A percentile compares a stretch with the other conserved stretches of the same genome.
These are phyloP conservation scores for Steatornis caripensis DNA, from an alignment of 2,113 vertebrate species.

Conservation along the genomic window DNA sequence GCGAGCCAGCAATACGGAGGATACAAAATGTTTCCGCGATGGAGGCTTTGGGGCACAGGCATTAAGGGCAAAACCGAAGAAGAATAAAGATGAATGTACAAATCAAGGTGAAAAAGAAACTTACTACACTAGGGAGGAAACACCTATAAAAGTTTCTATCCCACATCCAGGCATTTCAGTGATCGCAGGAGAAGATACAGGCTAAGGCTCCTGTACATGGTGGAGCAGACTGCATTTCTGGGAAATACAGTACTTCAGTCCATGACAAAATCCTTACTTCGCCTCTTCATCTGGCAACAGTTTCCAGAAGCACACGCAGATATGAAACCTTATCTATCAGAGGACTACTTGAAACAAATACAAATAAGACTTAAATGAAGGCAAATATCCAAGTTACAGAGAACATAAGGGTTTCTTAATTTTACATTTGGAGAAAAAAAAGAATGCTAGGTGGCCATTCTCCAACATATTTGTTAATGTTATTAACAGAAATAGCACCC, in stretches of 20 bases:
- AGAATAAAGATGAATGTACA: neutral
- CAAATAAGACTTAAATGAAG: neutral
- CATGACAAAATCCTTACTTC: neutral
- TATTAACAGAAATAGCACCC: slow-evolving; percentile 31
- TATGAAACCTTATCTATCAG: neutral
- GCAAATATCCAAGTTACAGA: slow-evolving; percentile 12
- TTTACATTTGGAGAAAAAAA: slow-evolving; percentile 21
- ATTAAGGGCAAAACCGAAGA: neutral
- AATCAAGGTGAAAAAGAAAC: neutral
- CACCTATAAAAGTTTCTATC: neutral
- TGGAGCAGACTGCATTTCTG: neutral
- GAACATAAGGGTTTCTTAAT: neutral
- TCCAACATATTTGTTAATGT: slow-evolving; percentile 6
- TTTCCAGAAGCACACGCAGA: neutral
- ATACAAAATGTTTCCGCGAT: neutral
- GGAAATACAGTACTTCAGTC: neutral
- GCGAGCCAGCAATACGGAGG: rapidly evolving
- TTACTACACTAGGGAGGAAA: neutral
- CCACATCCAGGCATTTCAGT: neutral
- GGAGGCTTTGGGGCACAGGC: neutral
- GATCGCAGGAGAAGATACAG: neutral
- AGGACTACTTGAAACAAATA: slow-evolving; percentile 37
- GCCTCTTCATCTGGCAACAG: neutral
- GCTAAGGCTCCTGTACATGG: neutral
- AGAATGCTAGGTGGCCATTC: neutral